Base-by-base conservation (phyloP, 2,888 invertebrate species). In the Augochlorella aurata region DNA sequence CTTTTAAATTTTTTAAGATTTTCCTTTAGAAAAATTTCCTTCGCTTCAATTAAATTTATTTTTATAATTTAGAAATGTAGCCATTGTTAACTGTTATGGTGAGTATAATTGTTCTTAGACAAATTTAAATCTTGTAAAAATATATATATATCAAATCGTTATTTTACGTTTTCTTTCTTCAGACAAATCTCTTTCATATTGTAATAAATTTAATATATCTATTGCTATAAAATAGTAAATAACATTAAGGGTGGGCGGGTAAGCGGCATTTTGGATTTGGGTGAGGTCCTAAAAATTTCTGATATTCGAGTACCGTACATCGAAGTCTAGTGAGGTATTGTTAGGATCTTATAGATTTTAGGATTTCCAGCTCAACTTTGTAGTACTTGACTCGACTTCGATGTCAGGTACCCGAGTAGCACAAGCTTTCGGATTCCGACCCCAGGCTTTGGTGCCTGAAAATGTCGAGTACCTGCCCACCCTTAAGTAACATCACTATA, bases 21-120 rank as follows among this genome's bases (percentile, higher is more conserved):
- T 45, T 67, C 61, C 78, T 72, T 72, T 14, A 52, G 61, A 72
- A 24, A 61, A 61, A 63, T 78, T 67, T 68, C 79, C 79, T 73
- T 68, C n/a, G 47, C 14, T 49, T 21, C 14, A 54, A 72, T 63
- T 47, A 24, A 65, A 5, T 63, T 69, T 73, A 49, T 63, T 80
- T 79, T 66, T 38, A 18, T 52, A 70, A 38, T 49, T 52, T 69
- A 65, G n/a, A 44, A 65, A 65, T 44, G n/a, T 65, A 24, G 12
- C 44, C 21, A 49, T 61, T 72, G 52, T 38, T 45, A 68, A n/a
- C 4, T 78, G 7, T n/a, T 44, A 16, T 67, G 72, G 67, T 72
- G 52, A 78, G 58, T 72, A 52, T 14, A 61, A 38, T 24, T 73
- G 38, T 24, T 54, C 8, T 9, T 12, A 68, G 61, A 78, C 44